Conservation (phyloP, 2,113 vertebrate species). For the Dendrocopos noguchii region DNA sequence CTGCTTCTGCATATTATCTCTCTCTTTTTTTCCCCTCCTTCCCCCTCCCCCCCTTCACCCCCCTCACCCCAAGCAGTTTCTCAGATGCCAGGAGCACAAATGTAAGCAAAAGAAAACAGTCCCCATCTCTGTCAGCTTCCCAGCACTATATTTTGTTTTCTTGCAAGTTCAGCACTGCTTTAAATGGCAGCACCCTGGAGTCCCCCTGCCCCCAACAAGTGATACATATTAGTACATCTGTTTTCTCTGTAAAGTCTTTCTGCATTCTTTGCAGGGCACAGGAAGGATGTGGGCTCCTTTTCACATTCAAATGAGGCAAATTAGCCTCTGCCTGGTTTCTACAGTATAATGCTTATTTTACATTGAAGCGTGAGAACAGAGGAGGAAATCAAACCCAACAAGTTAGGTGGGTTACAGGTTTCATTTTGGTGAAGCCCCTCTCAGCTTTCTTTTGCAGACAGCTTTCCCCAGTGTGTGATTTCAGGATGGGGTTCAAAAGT, state of each 20-base stretch:
- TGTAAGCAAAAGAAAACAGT: slow-evolving; percentile 1
- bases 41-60: no score
- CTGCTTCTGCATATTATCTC: background rate
- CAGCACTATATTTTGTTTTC: background rate
- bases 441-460: background rate
- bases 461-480: background rate
- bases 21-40: background rate
- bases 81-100: slow-evolving; percentile 17
- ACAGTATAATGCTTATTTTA: slow-evolving; percentile 61
- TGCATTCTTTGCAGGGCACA: slow-evolving; percentile 74
- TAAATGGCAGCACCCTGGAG: slow-evolving; percentile 23
- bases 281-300: slow-evolving; percentile 81
- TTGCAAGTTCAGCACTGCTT: slow-evolving; percentile 29
- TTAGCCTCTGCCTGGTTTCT: slow-evolving; percentile 52
- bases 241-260: slow-evolving; percentile 75
- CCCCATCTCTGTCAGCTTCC: background rate
- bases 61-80: slow-evolving; percentile 6
- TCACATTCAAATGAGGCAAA: slow-evolving; percentile 77
- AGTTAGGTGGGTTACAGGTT: slow-evolving; percentile 23
- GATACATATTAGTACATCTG: slow-evolving; percentile 67
- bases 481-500: background rate
- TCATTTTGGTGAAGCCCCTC: background rate
- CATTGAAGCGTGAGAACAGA: slow-evolving; percentile 61
- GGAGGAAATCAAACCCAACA: slow-evolving; percentile 21
- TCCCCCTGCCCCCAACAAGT: slow-evolving; percentile 56